Percentiles rank a stretch among this genome's conserved stretches.
Evolutionary conservation across 2,797 vertebrate species (phyloP).

Genomic region (Falco cherrug): DNA sequence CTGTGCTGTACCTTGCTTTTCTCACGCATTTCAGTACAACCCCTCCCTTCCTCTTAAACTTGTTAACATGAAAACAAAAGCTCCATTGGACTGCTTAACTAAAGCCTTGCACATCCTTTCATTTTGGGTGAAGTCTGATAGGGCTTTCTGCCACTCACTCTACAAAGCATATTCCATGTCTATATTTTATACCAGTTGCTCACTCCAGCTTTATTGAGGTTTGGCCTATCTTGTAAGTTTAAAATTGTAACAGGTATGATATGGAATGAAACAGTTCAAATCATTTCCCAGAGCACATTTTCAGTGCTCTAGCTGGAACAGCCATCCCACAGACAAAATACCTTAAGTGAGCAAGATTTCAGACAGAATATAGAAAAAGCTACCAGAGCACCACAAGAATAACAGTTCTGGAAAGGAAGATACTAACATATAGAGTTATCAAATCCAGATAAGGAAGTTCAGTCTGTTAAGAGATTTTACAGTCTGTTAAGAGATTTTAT

Average conservation of each 20-base stretch:
- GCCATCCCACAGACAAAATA: background rate
- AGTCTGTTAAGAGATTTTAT: background rate
- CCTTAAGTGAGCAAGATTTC: background rate
- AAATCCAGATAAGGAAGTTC: background rate
- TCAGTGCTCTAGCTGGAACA: background rate
- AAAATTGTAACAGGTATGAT: background rate
- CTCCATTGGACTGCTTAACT: background rate
- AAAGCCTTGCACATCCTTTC: background rate
- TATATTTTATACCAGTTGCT: background rate
- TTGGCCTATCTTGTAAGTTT: background rate
- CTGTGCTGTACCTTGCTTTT: background rate
- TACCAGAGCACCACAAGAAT: background rate
- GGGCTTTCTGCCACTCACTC: background rate
- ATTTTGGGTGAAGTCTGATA: background rate
- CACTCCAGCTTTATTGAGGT: background rate
- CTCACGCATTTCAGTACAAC: background rate
- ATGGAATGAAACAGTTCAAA: background rate
- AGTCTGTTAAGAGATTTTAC: background rate
- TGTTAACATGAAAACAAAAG: background rate
- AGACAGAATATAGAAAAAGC: background rate
- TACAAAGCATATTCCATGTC: rapidly evolving
- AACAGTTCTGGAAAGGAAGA: background rate
- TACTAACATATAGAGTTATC: background rate
- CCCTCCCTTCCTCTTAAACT: background rate
- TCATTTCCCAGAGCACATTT: background rate